Percentiles rank a stretch among this genome's conserved stretches.
phyloP scores from a whole-genome alignment of 92 coral and sea anemone genomes.

The Epizoanthus scotinus region DNA sequence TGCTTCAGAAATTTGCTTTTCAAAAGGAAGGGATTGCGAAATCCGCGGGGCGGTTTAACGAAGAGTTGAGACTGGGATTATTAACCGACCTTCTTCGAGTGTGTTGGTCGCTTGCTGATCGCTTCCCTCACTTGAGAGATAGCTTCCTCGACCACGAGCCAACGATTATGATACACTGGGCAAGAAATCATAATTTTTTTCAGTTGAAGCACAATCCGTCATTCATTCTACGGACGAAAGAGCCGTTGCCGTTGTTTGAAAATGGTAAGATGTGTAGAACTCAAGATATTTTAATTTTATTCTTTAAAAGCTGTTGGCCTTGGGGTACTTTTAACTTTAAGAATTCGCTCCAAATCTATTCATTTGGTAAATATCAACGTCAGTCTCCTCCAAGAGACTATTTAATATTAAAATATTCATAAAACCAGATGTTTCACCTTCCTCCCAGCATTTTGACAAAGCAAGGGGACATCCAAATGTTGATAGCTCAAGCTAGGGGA shows the following conservation, averaged over 20 bases:
- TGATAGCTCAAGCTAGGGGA: too few species aligned
- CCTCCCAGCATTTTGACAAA: too few species aligned
- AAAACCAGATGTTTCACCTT: too few species aligned
- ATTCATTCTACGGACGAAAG: slow-evolving; percentile 64
- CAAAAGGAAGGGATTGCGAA: slow-evolving; percentile 73
- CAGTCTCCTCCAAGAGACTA: too few species aligned
- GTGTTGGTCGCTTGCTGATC: slow-evolving; percentile 69
- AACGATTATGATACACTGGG: slow-evolving; percentile 89
- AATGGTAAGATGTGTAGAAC: slow-evolving; percentile 75
- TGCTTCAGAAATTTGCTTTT: slow-evolving; percentile 71
- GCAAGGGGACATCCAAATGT: too few species aligned
- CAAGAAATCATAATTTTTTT: slow-evolving; percentile 84
- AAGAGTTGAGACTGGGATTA: slow-evolving; percentile 66
- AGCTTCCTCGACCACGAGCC: slow-evolving; percentile 84
- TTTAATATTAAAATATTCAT: too few species aligned
- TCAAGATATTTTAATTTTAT: too few species aligned
- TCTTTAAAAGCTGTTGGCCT: too few species aligned
- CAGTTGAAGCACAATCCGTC: slow-evolving; percentile 74
- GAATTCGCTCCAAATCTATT: too few species aligned
- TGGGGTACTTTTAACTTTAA: too few species aligned
- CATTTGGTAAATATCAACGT: too few species aligned
- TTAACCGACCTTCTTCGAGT: slow-evolving; percentile 76
- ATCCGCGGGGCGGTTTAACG: slow-evolving; percentile 65
- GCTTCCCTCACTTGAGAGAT: slow-evolving; percentile 60
- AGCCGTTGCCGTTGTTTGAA: slow-evolving; percentile 62